Evolutionary conservation across 2,797 vertebrate species (phyloP), one percentile per base, ranked within the genome.

Genomic region (Melanotaenia nigrans): DNA sequence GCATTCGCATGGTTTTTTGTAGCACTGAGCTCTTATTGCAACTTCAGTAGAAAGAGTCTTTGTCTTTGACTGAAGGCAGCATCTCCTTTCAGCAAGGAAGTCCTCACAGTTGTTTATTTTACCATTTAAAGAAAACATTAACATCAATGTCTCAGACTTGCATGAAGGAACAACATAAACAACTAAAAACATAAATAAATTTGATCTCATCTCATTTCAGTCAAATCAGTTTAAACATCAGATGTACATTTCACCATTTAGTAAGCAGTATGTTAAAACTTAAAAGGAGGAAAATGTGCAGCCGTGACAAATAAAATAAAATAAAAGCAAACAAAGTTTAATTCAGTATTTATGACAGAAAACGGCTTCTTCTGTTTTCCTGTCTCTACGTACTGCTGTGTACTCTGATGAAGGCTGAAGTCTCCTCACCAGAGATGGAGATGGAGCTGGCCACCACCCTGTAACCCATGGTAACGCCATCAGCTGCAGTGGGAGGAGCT

Each of bases 401-500:
- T 35, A 9, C 63, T 36, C 63, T 62, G 57, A 49, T 61, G 62
- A 64, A 59, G 56, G 53, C 61, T 62, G 56, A 70, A 70, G 61
- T 69, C 80, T 87, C 65, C 71, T 79, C 77, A 68, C 51, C 32
- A 45, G 70, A 68, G 74, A 77, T 80, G 60, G 71, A 84, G 81
- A 70, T 3, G 36, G 73, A 84, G 74, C 62, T 13, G 77, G 89
- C 89, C 90, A 85, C 89, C 89, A 89, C 92, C 90, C 89, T 81
- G 92, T 92, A 90, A 92, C 93, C 92, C 92, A 93, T 91, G 85
- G 90, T 80, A 91, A 93, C 88, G 35, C 78, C 85, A 85, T 92
- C 90, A 82, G 84, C 89, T 92, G 90, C 90, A 92, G 86, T 89
- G 90, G 93, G 94, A 83, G 92, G 91, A 86, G 91, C 84, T 20